Conservation (phyloP, 2,797 vertebrate species). For the Pitangus sulphuratus region DNA sequence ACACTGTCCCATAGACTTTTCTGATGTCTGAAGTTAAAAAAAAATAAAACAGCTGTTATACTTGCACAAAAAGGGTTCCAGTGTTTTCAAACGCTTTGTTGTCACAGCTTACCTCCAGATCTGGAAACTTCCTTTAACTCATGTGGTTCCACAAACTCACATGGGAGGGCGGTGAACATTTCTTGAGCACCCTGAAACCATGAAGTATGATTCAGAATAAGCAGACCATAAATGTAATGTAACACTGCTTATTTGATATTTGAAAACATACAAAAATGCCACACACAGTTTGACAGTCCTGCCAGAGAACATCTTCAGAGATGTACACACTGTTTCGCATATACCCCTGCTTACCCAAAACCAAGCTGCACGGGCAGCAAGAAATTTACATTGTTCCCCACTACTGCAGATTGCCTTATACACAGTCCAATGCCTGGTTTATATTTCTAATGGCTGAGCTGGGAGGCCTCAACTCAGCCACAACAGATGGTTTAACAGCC, state of each 20-base stretch:
- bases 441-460: not conserved
- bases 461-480: not conserved
- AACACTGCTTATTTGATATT: not conserved
- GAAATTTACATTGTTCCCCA: not conserved
- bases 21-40: slow-evolving; percentile 81
- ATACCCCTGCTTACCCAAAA: not conserved
- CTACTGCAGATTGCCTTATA: not conserved
- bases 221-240: not conserved
- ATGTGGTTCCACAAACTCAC: slow-evolving; percentile 94
- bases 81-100: not conserved
- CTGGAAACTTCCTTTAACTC: slow-evolving; percentile 91
- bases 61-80: not conserved
- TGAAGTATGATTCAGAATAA: not conserved
- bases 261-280: not conserved
- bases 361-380: not conserved
- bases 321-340: not conserved
- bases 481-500: not conserved
- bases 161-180: slow-evolving; percentile 93
- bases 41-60: not conserved
- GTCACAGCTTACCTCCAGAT: slow-evolving; percentile 82
- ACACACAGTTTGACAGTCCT: not conserved
- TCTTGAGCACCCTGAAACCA: slow-evolving; percentile 91
- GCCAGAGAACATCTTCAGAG: not conserved
- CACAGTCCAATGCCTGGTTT: not conserved
- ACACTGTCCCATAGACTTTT: slow-evolving; percentile 93